Percentiles rank a stretch among this genome's conserved stretches.
These are phyloP conservation scores for Aleiodes alternator DNA, from an alignment of 2,888 invertebrate species.

Conservation along the genomic window DNA sequence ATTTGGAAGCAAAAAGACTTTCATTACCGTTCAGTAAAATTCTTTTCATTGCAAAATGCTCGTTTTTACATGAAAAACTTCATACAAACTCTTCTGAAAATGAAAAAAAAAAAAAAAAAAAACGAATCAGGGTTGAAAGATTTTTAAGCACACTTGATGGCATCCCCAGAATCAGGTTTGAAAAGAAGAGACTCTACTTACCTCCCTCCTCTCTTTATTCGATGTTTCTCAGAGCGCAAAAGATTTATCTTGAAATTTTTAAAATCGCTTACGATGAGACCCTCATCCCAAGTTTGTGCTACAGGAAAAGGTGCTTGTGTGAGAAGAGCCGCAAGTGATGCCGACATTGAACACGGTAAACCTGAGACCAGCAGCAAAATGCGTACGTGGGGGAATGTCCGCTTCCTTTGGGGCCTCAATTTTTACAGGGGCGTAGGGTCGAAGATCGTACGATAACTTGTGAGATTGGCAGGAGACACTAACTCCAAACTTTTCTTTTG, in stretches of 20 bases:
- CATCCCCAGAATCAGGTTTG: slow-evolving; percentile 33
- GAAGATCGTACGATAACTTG: slow-evolving; percentile 32
- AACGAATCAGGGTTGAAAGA: slow-evolving; percentile 48
- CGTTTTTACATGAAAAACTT: slow-evolving; percentile 54
- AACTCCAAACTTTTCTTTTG: neutral
- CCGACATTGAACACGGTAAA: slow-evolving; percentile 17
- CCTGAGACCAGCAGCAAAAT: slow-evolving; percentile 15
- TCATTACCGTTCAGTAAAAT: slow-evolving; percentile 58
- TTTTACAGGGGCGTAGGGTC: slow-evolving; percentile 62
- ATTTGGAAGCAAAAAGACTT: slow-evolving; percentile 27
- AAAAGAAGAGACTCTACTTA: slow-evolving; percentile 6
- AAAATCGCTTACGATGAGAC: slow-evolving; percentile 53
- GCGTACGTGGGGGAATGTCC: slow-evolving; percentile 65
- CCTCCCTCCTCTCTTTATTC: slow-evolving; percentile 28
- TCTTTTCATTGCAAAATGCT: slow-evolving; percentile 55
- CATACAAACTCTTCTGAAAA: neutral
- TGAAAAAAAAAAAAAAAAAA: neutral
- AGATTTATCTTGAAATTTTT: slow-evolving; percentile 62
- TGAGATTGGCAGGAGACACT: neutral
- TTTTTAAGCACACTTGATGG: neutral
- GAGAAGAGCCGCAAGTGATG: slow-evolving; percentile 12
- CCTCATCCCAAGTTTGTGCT: slow-evolving; percentile 1
- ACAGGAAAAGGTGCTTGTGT: slow-evolving; percentile 9
- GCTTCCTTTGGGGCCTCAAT: slow-evolving; percentile 57
- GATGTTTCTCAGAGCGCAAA: slow-evolving; percentile 33